Evolutionary conservation across 2,888 invertebrate species (phyloP).

Genomic region (Celastrina argiolus): DNA sequence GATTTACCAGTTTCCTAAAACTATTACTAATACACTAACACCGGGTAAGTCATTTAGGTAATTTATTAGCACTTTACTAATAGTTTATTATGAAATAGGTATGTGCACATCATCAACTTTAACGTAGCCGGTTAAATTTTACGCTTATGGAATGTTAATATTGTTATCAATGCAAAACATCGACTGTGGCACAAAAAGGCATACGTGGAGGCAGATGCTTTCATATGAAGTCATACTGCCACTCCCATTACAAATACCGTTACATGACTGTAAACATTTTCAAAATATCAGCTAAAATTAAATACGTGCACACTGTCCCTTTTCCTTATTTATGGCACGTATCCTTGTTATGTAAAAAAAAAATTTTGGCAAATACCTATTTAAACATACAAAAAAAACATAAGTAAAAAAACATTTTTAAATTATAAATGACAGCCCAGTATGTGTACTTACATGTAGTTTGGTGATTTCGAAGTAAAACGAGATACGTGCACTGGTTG

Average conservation of each 20-base stretch:
- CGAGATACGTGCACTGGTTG: conserved; percentile 49
- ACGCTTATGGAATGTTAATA: conserved; percentile 13
- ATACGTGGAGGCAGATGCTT: conserved; percentile 34
- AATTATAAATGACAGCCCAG: not conserved
- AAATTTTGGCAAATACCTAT: too few species aligned
- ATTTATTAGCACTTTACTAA: too few species aligned
- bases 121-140: not conserved
- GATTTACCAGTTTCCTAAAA: too few species aligned
- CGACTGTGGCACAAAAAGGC: conserved; percentile 30
- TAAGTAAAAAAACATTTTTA: conserved; percentile 44
- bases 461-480: conserved; percentile 43
- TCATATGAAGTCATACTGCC: conserved; percentile 50
- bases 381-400: not conserved
- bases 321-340: not conserved
- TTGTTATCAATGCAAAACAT: conserved; percentile 25
- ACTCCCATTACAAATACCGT: conserved; percentile 45
- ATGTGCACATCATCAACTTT: not conserved
- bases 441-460: conserved; percentile 25
- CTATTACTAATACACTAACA: too few species aligned
- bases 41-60: too few species aligned
- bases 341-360: not conserved
- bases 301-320: not conserved
- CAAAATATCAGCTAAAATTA: not conserved
- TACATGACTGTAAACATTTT: conserved; percentile 31
- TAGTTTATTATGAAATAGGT: too few species aligned